Evolutionary conservation across 2,888 invertebrate genomes (phyloP).

Genomic region (Harpagoxenus sublaevis): DNA sequence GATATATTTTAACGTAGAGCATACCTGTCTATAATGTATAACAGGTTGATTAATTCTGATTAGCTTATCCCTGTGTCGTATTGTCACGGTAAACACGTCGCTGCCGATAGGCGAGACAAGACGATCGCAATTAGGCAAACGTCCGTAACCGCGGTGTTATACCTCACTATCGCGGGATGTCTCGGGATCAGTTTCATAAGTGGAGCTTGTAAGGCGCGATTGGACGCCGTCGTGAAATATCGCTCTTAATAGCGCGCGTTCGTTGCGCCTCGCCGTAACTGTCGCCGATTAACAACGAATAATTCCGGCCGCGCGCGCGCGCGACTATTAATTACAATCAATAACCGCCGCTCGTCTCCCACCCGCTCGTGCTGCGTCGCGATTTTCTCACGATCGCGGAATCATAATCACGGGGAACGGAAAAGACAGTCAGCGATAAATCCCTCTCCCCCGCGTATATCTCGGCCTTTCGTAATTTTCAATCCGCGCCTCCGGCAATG

Average conservation of each 20-base stretch:
- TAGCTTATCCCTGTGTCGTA: not conserved
- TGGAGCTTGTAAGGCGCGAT: slow-evolving; percentile 44
- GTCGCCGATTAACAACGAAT: slow-evolving; percentile 39
- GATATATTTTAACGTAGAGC: not conserved
- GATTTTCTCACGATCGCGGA: slow-evolving; percentile 49
- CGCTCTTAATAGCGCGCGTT: slow-evolving; percentile 36
- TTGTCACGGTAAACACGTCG: slow-evolving; percentile 26
- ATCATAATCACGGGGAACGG: slow-evolving; percentile 24
- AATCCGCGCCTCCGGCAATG: slow-evolving; percentile 26
- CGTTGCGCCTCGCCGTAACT: slow-evolving; percentile 22
- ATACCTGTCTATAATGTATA: not conserved
- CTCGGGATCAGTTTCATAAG: slow-evolving; percentile 45
- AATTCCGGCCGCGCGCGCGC: slow-evolving; percentile 10
- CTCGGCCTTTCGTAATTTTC: slow-evolving; percentile 53
- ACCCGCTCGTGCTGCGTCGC: not conserved
- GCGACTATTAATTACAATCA: slow-evolving; percentile 49
- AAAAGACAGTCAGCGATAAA: slow-evolving; percentile 56
- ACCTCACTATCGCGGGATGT: slow-evolving; percentile 28
- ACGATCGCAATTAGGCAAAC: slow-evolving; percentile 41
- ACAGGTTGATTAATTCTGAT: slow-evolving; percentile 7
- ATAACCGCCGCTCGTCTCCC: not conserved
- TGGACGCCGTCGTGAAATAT: slow-evolving; percentile 46
- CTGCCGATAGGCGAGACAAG: slow-evolving; percentile 25
- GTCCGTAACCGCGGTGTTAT: slow-evolving; percentile 14
- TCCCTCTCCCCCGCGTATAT: slow-evolving; percentile 47